Base-by-base conservation (phyloP, 2,888 invertebrate genomes). In the Phaedon cochleariae region DNA sequence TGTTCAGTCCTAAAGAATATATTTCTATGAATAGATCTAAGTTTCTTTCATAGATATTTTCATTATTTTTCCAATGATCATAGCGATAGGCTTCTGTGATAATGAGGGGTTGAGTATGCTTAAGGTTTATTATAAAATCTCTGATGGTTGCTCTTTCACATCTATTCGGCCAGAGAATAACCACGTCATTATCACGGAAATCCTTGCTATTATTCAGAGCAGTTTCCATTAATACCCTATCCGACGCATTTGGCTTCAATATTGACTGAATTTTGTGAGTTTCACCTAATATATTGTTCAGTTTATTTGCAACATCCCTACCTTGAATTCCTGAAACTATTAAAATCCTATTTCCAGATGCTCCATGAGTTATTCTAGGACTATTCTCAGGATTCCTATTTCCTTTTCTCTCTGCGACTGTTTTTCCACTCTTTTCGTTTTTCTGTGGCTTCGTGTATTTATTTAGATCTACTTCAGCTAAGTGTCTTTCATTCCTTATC, bases 171-270 rank as follows among this genome's bases (percentile, higher is more conserved):
- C 52, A 53, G 0, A 53, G 18, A 17, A 53, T 53, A 31, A 53
- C 31, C 31, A 53, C 31, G 29, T 31, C 29, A 52, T 52, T 52
- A 9, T 52, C 31, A 52, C 52, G 29, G 29, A 52, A 52, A 52
- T 52, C 29, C 17, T 52, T 52, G 31, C 52, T 52, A 52, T 52
- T 29, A 52, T 52, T 52, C 31, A 52, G n/a, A 52, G 52, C 52
- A 3, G n/a, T 52, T 29, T 52, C 29, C 1, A 26, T 52, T 29
- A 29, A 26, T 52, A 17, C 29, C 31, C 52, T 52, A 52, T 52
- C 52, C 0, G 29, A 29, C 52, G 52, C 52, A 52, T 52, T 29
- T 52, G 52, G 31, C 31, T 52, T 52, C 52, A 52, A 52, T 17
- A 52, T 52, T 52, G 18, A 34, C 53, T 54, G 37, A 18, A 34